Conservation (phyloP, 2,797 vertebrate genomes). For the Anniella stebbinsi region DNA sequence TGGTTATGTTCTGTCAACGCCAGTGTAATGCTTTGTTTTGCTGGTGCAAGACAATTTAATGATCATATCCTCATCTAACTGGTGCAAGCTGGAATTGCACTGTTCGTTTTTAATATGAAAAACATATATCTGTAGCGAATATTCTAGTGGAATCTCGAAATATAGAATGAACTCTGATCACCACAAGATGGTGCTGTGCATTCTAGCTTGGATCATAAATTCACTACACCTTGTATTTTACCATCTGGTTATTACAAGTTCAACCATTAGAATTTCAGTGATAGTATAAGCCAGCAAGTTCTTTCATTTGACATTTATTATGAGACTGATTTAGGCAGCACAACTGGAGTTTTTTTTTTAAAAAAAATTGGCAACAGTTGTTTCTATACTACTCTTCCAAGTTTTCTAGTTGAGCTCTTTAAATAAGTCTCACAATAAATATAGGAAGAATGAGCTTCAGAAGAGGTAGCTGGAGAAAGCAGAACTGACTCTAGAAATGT, state of each 20-base stretch:
- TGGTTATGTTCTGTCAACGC: neutral
- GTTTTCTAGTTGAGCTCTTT: too few relatives aligned
- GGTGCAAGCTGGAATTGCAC: neutral
- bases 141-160: slow-evolving; percentile 9
- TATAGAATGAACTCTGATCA: neutral
- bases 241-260: neutral
- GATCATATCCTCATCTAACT: neutral
- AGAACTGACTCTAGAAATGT: too few relatives aligned
- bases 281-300: neutral
- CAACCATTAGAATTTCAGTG: neutral
- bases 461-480: too few relatives aligned
- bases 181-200: slow-evolving; percentile 78
- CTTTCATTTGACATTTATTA: neutral
- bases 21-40: neutral
- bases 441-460: too few relatives aligned
- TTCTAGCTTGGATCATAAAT: slow-evolving; percentile 51
- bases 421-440: too few relatives aligned
- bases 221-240: rapidly evolving
- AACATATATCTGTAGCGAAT: neutral
- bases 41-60: neutral
- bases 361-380: neutral
- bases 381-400: too few relatives aligned
- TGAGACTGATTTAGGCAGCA: neutral
- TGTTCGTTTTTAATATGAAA: slow-evolving; percentile 20
- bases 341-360: neutral